These are phyloP conservation scores for Pristionchus pacificus DNA, from an alignment of 1,140 invertebrate genomes.

Conservation along the genomic window DNA sequence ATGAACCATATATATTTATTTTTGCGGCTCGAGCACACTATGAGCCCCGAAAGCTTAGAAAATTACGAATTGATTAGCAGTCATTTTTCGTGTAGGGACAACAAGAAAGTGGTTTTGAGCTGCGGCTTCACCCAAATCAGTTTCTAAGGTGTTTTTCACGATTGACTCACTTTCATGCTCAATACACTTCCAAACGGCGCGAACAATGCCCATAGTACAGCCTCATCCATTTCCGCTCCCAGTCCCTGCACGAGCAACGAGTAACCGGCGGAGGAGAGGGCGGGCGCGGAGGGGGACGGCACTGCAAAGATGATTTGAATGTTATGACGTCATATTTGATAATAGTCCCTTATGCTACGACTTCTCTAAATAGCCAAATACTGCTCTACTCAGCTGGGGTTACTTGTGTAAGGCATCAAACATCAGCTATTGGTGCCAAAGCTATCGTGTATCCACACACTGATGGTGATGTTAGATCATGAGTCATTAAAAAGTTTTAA, in stretches of 20 bases:
- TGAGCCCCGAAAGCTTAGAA: too few relatives aligned
- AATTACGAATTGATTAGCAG: too few relatives aligned
- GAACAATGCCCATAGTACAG: constrained; percentile 95
- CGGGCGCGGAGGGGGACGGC: constrained; percentile 16
- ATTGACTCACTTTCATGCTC: constrained; percentile 74
- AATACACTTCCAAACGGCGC: constrained; percentile 97
- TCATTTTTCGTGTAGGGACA: too few relatives aligned
- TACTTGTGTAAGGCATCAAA: neutral
- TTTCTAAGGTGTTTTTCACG: constrained; percentile 1
- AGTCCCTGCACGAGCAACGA: constrained; percentile 99
- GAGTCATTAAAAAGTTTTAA: too few relatives aligned
- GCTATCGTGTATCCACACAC: neutral
- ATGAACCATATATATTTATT: neutral
- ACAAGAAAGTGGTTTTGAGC: too few relatives aligned
- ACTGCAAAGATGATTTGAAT: too few relatives aligned
- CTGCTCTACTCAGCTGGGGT: neutral
- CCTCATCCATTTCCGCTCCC: constrained; percentile 95
- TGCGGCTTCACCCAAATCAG: neutral
- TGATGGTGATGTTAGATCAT: constrained; percentile 1
- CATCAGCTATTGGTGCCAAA: neutral
- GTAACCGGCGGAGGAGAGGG: constrained; percentile 66
- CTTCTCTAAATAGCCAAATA: neutral
- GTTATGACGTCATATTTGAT: constrained; percentile 15
- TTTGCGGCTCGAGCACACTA: neutral
- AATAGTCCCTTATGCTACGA: constrained; percentile 1